A percentile compares a stretch with the other conserved stretches of the same genome.
Evolutionary conservation across 2,113 vertebrate species (phyloP).

Genomic region (Pithys albifrons): DNA sequence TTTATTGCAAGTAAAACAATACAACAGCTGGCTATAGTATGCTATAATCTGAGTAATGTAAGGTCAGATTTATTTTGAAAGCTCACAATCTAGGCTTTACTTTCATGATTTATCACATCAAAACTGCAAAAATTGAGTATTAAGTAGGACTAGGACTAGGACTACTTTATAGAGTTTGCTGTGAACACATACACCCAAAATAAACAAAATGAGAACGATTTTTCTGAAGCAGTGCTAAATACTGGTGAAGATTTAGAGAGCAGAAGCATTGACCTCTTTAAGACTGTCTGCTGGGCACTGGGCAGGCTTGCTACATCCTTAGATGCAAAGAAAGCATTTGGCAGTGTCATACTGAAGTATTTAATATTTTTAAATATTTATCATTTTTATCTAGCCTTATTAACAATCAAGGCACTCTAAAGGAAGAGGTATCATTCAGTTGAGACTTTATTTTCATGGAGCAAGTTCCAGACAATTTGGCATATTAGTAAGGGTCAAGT

Average conservation of each 20-base stretch:
- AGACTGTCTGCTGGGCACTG: not conserved
- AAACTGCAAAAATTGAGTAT: not conserved
- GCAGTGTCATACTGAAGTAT: not conserved
- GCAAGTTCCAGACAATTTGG: not conserved
- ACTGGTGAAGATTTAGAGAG: not conserved
- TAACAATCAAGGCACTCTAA: not conserved
- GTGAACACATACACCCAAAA: not conserved
- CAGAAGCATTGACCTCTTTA: not conserved
- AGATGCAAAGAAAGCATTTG: not conserved
- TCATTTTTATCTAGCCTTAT: not conserved
- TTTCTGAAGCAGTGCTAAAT: not conserved
- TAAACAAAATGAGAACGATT: not conserved
- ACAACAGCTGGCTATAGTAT: not conserved
- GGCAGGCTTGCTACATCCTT: not conserved
- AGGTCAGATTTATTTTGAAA: conserved; percentile 28
- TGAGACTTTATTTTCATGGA: not conserved
- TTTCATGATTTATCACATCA: not conserved
- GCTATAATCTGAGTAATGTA: not conserved
- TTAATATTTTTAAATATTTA: not conserved
- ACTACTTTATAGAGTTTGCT: not conserved
- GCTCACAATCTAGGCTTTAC: not conserved
- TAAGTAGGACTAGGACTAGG: not conserved
- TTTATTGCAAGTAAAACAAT: not conserved
- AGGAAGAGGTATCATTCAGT: not conserved
- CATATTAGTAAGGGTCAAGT: not conserved